Conservation (phyloP, 2,797 vertebrate genomes). For the Chelonia mydas region DNA sequence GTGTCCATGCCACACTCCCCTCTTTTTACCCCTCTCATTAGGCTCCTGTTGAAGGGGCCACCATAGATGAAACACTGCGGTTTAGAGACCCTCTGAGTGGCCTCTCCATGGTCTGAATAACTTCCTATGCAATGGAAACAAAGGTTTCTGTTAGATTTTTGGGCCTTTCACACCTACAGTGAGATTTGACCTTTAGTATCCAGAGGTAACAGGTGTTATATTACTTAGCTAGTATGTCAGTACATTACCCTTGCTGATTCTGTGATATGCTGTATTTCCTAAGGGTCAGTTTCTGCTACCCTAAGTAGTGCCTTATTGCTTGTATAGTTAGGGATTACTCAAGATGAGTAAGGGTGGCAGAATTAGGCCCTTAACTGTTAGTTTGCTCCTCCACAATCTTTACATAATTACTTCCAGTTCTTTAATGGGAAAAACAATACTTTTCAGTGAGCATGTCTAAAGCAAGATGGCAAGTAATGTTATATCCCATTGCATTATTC, state of each 20-base stretch:
- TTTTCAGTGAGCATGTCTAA: rapidly evolving
- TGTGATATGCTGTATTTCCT: neutral
- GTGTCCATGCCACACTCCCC: neutral
- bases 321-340: neutral
- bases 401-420: neutral
- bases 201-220: neutral
- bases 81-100: neutral
- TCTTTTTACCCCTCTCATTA: neutral
- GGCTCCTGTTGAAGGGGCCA: neutral
- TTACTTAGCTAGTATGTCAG: neutral
- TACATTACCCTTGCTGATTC: neutral
- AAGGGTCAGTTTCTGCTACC: neutral
- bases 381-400: neutral
- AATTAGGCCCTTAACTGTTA: neutral
- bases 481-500: neutral
- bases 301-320: neutral
- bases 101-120: neutral
- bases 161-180: neutral
- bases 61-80: neutral
- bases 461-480: neutral
- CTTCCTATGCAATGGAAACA: neutral
- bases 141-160: neutral
- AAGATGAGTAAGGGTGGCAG: neutral
- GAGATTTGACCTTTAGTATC: neutral
- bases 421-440: neutral